phyloP scores from a whole-genome alignment of 2,113 vertebrate species.

The Danionella cerebrum region DNA sequence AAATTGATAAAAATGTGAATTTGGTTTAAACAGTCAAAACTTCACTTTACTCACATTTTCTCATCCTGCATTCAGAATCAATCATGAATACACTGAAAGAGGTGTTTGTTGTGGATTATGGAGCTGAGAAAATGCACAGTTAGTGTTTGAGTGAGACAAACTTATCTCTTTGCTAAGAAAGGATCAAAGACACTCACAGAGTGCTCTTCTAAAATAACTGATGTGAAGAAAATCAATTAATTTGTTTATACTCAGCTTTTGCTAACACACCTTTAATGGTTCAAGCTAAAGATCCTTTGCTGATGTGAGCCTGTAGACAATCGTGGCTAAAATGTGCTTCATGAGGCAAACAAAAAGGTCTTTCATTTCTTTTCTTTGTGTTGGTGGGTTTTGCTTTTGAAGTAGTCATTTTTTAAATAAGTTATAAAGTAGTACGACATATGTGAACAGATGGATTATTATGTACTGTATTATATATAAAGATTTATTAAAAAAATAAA shows the following conservation, averaged over 20 bases:
- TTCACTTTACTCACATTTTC: too few relatives aligned
- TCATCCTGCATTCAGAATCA: too few relatives aligned
- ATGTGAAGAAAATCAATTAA: conserved; percentile 45
- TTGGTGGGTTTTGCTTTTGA: too few relatives aligned
- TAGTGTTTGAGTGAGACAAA: conserved; percentile 14
- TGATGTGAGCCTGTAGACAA: background rate
- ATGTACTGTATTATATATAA: too few relatives aligned
- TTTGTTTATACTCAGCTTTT: conserved; percentile 29
- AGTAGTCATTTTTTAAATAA: too few relatives aligned
- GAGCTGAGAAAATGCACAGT: background rate
- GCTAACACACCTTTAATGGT: background rate
- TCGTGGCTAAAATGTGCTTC: background rate
- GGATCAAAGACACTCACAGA: conserved; percentile 47
- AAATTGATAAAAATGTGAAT: background rate
- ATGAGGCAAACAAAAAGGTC: background rate
- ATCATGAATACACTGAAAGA: background rate
- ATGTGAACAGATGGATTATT: too few relatives aligned
- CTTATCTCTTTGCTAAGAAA: conserved; percentile 45
- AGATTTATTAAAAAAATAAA: too few relatives aligned
- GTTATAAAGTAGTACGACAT: too few relatives aligned
- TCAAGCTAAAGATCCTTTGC: background rate
- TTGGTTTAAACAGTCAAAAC: background rate
- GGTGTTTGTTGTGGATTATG: background rate
- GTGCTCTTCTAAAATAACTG: conserved; percentile 33
- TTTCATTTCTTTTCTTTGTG: background rate